A percentile compares a stretch with the other conserved stretches of the same genome.
Conservation (phyloP, 2,113 vertebrate genomes). For the Empidonax traillii region DNA sequence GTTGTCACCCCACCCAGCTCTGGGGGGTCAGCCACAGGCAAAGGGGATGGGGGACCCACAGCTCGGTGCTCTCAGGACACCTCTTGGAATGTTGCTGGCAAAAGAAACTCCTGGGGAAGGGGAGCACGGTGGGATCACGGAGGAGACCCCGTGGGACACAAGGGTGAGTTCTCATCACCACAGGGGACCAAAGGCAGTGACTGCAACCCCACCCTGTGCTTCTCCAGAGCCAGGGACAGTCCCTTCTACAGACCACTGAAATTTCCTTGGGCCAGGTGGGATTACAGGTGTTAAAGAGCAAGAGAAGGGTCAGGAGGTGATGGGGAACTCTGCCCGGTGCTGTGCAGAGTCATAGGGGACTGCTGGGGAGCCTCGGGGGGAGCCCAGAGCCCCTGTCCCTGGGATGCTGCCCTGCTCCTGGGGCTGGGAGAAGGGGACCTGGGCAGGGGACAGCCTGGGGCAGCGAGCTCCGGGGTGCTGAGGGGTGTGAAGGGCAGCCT, state of each 20-base stretch:
- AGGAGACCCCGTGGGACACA: background rate
- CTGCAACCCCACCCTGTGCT: rapidly evolving
- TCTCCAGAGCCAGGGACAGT: background rate
- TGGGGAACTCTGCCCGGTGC: background rate
- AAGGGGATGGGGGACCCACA: background rate
- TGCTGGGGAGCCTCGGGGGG: background rate
- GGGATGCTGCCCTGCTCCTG: background rate
- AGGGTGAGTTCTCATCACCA: background rate
- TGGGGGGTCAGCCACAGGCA: rapidly evolving
- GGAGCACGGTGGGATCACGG: background rate
- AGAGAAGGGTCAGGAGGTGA: background rate
- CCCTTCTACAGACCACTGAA: rapidly evolving
- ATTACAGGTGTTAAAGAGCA: background rate
- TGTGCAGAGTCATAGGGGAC: background rate
- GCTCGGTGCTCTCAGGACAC: background rate
- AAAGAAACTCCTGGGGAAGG: background rate
- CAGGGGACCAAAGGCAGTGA: background rate
- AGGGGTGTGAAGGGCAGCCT: background rate
- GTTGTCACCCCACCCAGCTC: rapidly evolving
- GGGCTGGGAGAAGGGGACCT: background rate
- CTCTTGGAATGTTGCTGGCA: background rate
- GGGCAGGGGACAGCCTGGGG: background rate
- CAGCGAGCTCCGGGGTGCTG: rapidly evolving
- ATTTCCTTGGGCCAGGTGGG: background rate
- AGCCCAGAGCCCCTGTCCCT: background rate